These are phyloP conservation scores for Eutolmus rufibarbis DNA, from an alignment of 2,888 invertebrate genomes.

Conservation along the genomic window DNA sequence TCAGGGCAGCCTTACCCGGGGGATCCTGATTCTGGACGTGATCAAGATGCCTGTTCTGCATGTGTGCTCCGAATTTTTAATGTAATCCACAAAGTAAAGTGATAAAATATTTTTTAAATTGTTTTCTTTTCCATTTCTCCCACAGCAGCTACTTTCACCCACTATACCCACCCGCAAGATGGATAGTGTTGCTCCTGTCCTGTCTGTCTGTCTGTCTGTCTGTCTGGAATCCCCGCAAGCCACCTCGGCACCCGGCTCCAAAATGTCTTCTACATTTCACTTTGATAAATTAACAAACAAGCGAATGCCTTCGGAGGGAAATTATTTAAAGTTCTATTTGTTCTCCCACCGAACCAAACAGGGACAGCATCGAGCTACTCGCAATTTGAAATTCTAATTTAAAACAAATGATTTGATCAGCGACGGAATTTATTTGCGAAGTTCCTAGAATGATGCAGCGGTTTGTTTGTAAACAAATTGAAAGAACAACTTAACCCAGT, in stretches of 20 bases:
- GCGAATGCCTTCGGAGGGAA: slow-evolving; percentile 32
- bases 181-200: not conserved
- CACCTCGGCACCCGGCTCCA: not conserved
- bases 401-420: slow-evolving; percentile 34
- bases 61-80: slow-evolving; percentile 43
- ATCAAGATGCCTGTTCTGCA: slow-evolving; percentile 41
- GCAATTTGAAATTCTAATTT: slow-evolving; percentile 37
- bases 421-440: not conserved
- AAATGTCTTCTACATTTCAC: slow-evolving; percentile 31
- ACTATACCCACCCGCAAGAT: not conserved
- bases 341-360: not conserved
- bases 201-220: not conserved
- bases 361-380: not conserved
- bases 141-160: not conserved
- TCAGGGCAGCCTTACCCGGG: not conserved
- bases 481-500: not conserved
- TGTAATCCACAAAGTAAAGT: slow-evolving; percentile 39
- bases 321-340: slow-evolving; percentile 34
- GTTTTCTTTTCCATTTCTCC: slow-evolving; percentile 12
- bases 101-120: slow-evolving; percentile 43
- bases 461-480: not conserved
- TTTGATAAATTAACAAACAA: slow-evolving; percentile 42
- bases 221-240: not conserved
- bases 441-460: not conserved
- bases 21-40: slow-evolving; percentile 32